phyloP scores from a whole-genome alignment of 1,140 invertebrate species.

The Solen grandis region DNA sequence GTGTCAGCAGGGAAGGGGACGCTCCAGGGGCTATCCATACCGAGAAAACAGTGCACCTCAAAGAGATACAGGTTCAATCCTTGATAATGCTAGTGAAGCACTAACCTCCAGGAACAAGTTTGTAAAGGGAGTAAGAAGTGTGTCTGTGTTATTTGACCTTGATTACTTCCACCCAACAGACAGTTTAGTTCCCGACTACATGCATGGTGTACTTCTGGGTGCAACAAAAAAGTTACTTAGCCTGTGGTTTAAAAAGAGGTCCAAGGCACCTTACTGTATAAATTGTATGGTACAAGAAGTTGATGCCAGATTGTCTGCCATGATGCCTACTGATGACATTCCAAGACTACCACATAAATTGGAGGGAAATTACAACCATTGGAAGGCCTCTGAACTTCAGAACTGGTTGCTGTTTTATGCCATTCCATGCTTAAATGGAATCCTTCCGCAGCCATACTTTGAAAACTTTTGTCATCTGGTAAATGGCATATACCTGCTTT shows the following conservation, averaged over 20 bases:
- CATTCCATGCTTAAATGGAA: constrained; percentile 28
- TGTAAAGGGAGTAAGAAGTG: constrained; percentile 3
- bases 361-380: constrained; percentile 20
- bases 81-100: not conserved
- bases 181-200: constrained; percentile 42
- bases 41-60: not conserved
- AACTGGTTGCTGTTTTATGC: constrained; percentile 47
- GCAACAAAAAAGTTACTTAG: constrained; percentile 40
- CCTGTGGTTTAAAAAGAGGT: constrained; percentile 32
- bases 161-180: not conserved
- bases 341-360: constrained; percentile 19
- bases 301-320: constrained; percentile 18
- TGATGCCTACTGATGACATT: constrained; percentile 34
- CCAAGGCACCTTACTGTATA: constrained; percentile 14
- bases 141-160: constrained; percentile 7
- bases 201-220: constrained; percentile 55
- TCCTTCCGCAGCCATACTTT: constrained; percentile 37
- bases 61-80: not conserved
- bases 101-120: not conserved
- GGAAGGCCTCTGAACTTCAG: constrained; percentile 52
- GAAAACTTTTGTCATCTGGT: constrained; percentile 31
- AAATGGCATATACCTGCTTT: constrained; percentile 27
- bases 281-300: constrained; percentile 2
- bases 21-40: constrained; percentile 14
- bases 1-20: not conserved